Base-by-base conservation (phyloP, 2,113 vertebrate species). In the Hystrix cristata region DNA sequence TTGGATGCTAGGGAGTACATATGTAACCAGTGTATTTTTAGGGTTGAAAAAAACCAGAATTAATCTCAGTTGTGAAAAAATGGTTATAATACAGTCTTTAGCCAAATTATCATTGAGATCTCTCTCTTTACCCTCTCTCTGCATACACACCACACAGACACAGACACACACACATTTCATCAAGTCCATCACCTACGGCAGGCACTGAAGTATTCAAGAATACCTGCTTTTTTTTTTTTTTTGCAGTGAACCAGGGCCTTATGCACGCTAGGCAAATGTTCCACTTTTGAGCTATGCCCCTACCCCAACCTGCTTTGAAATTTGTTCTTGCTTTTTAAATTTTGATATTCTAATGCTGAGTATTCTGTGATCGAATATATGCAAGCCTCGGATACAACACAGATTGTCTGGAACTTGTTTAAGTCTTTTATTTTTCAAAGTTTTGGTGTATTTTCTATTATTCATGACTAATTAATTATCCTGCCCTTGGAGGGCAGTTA, bases 301-400 rank as follows among this genome's bases (percentile, higher is more conserved):
- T 27, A 15, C 13, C 81, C 59, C 38, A 9, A 62, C 10, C 34
- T 86, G 53, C 59, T 92, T 86, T 94, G 57, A 95, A 59, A 71
- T 72, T 87, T 76, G 23, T 59, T 67, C 3, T 59, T 27, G 1
- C 18, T n/a, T 94, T 94, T 46, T 25, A 34, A 74, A 55, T 69
- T 94, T 97, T 94, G 43, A 19, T 86, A 67, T 60, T 85, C 25
- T 60, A 31, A 78, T 93, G 78, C 46, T 85, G 81, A 96, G 18
- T 95, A 60, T 65, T 53, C 55, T 71, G 15, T 85, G 86, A 91
- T 85, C 53, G 64, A 80, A 95, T 14, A 55, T 69, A 76, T 21
- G 18, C 48, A 94, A n/a, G 11, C 65, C 95, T 95, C 16, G 91
- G 53, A 46, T 76, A 74, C 62, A 88, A 62, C 0, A 0, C 38